A percentile compares a stretch with the other conserved stretches of the same genome.
phyloP scores from a whole-genome alignment of 2,888 invertebrate genomes.

The Troilus luridus region DNA sequence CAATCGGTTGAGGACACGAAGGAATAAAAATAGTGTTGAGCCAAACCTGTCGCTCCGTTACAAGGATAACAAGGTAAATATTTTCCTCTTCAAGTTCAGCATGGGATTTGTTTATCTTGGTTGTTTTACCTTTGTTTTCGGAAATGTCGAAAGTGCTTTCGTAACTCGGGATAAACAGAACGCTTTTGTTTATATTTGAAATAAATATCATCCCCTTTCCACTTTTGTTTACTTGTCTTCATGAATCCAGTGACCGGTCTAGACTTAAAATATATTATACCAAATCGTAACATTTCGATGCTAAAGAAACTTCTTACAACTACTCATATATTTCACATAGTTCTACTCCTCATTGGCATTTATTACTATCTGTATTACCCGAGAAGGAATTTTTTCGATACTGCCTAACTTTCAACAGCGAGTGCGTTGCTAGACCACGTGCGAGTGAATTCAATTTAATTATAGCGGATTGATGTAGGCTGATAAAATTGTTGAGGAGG shows the following conservation, averaged over 20 bases:
- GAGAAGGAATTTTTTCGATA: background rate
- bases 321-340: background rate
- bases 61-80: background rate
- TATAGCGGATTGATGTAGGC: background rate
- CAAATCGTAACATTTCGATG: background rate
- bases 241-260: background rate
- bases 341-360: background rate
- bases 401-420: background rate
- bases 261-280: background rate
- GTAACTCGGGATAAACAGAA: background rate
- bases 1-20: background rate
- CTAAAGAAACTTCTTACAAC: background rate
- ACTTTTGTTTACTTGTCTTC: background rate
- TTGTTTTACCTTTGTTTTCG: background rate
- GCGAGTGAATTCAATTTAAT: background rate
- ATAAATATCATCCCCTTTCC: background rate
- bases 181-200: background rate
- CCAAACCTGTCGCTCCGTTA: background rate
- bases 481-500: conserved; percentile 18
- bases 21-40: background rate
- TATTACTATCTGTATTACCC: background rate
- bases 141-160: background rate
- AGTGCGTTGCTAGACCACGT: background rate
- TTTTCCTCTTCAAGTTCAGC: background rate
- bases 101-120: conserved; percentile 34